Base-by-base conservation (phyloP, 2,113 vertebrate genomes). In the Ictidomys tridecemlineatus region DNA sequence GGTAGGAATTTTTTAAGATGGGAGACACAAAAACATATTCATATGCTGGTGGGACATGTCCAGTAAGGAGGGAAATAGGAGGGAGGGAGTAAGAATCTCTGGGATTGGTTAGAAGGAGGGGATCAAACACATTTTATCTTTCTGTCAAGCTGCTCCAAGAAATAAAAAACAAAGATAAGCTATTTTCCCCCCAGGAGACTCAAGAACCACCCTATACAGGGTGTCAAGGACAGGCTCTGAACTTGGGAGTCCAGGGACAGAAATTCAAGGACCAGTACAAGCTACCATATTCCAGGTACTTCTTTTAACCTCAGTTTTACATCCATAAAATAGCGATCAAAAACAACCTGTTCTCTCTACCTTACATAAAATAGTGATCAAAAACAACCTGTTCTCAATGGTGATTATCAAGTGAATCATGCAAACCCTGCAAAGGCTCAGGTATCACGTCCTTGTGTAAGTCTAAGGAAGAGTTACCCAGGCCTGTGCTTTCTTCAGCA, bases 131-230 rank as follows among this genome's bases (percentile, higher is more conserved):
- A 76, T 16, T 94, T 45, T 63, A 65, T 88, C 72, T 85, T 61
- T 34, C 53, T 70, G n/a, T 67, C 65, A 82, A 86, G 56, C 22
- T 82, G 5, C 63, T 77, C 30, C 5, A 63, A 37, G 42, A 83
- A 69, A 94, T 90, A 84, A 53, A 79, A 95, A 96, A 83, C n/a
- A 76, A 91, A 28, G 17, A 48, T 5, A 61, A 85, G 39, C 32
- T 39, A 8, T 1, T 28, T 37, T 61, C 0, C 20, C 53, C 53
- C 48, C 12, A 39, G 22, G 8, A 84, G 7, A 70, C 67, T 91
- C 8, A 48, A 67, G 74, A 67, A 37, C 0, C 0, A 69, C 9
- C 42, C 48, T 11, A 80, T 9, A 63, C 8, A 69, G 16, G 69
- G 4, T 30, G 17, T 45, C 65, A 89, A 39, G 39, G 51, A 37